Base-by-base conservation (phyloP, 2,797 vertebrate genomes). In the Rhinogobio ventralis region DNA sequence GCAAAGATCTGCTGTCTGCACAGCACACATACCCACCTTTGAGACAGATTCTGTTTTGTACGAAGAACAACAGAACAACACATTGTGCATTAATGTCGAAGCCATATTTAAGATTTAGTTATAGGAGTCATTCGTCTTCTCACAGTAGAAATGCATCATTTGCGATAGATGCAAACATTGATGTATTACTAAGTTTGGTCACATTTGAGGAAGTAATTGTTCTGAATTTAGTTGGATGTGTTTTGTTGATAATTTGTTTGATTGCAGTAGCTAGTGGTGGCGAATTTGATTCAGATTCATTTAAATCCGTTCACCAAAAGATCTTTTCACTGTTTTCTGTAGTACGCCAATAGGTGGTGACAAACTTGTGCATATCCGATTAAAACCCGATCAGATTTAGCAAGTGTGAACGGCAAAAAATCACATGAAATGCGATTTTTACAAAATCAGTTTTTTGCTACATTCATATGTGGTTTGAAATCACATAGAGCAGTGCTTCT, bases 231-330 rank as follows among this genome's bases (percentile, higher is more conserved):
- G 7, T n/a, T 68, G 7, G 1, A 46, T 20, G 30, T 51, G 80
- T 46, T 36, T 45, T 49, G 42, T 25, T 51, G 4, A n/a, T n/a
- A 33, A 53, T 39, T 64, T 82, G 81, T 39, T 49, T 82, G 71
- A 39, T 39, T 66, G 30, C 19, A 83, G 30, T 39, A 60, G n/a
- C 53, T 42, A 19, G 36, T 42, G 36, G 4, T 11, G 19, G 66
- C 20, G 33, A 20, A 20, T 77, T n/a, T 28, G 8, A 60, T 42
- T 17, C 15, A 68, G 14, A 19, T 25, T 60, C 30, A 57, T 55
- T 9, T 13, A 55, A 53, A 75, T 55, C 19, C 11, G 6, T 62
- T 30, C 25, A 28, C 46, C 8, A 53, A 75, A 53, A 13, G 1
- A 53, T 53, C 19, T 33, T 30, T 53, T 75, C 10, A 33, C 3